Conservation (phyloP, 2,888 invertebrate species). For the Lomographa bimaculata region DNA sequence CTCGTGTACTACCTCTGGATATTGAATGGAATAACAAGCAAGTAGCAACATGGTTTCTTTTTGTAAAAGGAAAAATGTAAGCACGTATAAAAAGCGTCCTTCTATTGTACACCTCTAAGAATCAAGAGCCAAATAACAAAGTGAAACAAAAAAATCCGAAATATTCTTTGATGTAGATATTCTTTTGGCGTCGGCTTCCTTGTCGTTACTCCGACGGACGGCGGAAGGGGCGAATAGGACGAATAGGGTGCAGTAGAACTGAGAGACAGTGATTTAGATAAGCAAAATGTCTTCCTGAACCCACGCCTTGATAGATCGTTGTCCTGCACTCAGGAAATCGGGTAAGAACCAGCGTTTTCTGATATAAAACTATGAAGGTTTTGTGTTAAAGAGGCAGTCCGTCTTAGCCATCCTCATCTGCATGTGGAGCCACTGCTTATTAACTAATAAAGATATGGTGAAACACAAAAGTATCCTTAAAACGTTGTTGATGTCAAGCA, state of each 20-base stretch:
- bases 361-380: no score
- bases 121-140: slow-evolving; percentile 30
- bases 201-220: slow-evolving; percentile 12
- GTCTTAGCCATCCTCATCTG: no score
- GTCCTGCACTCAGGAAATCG: no score
- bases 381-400: no score
- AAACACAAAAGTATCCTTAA: no score
- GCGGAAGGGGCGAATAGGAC: slow-evolving; percentile 13
- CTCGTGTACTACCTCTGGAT: slow-evolving; percentile 17
- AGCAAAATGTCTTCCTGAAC: no score
- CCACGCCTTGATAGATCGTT: no score
- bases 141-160: slow-evolving; percentile 23
- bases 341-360: no score
- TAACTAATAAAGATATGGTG: no score
- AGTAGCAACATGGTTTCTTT: slow-evolving; percentile 21
- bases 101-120: slow-evolving; percentile 25
- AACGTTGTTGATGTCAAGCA: no score
- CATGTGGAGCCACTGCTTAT: no score
- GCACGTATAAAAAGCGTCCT: slow-evolving; percentile 21
- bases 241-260: slow-evolving; percentile 7
- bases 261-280: slow-evolving; percentile 5
- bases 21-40: slow-evolving; percentile 20
- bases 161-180: slow-evolving; percentile 33
- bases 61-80: slow-evolving; percentile 15
- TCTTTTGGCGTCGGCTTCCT: slow-evolving; percentile 29